phyloP scores from a whole-genome alignment of 2,113 vertebrate genomes.

The Dinomys branickii region DNA sequence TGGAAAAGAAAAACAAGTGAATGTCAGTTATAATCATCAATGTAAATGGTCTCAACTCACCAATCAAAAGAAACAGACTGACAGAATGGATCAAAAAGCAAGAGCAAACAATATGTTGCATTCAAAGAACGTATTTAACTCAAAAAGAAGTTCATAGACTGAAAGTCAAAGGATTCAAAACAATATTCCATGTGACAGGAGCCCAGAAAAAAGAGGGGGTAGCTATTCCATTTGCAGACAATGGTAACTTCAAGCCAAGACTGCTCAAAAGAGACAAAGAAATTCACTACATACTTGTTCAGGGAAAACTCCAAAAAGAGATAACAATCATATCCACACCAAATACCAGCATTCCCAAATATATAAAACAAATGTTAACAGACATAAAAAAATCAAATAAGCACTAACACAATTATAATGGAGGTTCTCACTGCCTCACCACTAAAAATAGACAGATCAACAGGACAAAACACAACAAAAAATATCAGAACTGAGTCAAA shows the following conservation, averaged over 20 bases:
- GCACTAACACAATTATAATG: not conserved
- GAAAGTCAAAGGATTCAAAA: not conserved
- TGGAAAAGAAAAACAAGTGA: not conserved
- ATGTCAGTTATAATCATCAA: not conserved
- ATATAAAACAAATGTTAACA: not conserved
- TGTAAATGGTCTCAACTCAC: not conserved
- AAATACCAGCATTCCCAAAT: not conserved
- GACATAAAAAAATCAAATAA: not conserved
- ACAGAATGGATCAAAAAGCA: not conserved
- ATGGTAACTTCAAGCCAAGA: not conserved
- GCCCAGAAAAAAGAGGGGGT: not conserved
- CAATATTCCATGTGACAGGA: not conserved
- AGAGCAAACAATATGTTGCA: not conserved
- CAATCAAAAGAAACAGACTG: not conserved
- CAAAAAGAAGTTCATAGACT: not conserved
- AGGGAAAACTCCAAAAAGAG: not conserved
- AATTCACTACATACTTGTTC: not conserved
- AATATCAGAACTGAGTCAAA: not conserved
- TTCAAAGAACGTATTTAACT: not conserved
- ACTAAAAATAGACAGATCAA: not conserved
- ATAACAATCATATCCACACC: not conserved
- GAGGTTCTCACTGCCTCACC: not conserved
- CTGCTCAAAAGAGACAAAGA: not conserved
- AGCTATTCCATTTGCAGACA: not conserved
- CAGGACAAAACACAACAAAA: not conserved